phyloP scores from a whole-genome alignment of 2,113 vertebrate genomes.

The Glaucomys volans region DNA sequence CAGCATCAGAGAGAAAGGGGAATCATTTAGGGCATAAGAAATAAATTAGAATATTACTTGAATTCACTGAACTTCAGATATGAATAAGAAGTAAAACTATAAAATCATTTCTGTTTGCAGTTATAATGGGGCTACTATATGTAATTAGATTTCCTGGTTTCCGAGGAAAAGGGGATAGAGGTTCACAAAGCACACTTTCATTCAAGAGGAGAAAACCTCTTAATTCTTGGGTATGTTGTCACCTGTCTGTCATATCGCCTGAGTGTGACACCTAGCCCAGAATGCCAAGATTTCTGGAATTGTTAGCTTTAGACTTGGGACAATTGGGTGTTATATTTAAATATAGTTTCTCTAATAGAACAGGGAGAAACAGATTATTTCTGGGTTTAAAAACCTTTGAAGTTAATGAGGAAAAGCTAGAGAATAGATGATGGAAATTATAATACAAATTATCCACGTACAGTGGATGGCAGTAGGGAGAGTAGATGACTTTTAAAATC shows the following conservation, averaged over 20 bases:
- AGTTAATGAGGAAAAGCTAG: constrained; percentile 55
- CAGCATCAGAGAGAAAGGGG: constrained; percentile 67
- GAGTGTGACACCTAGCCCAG: constrained; percentile 68
- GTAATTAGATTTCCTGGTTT: constrained; percentile 69
- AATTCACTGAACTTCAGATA: constrained; percentile 61
- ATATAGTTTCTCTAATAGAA: constrained; percentile 64
- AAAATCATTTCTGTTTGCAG: constrained; percentile 75
- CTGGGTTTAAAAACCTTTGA: background rate
- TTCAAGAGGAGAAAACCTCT: constrained; percentile 70
- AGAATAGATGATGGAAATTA: constrained; percentile 40
- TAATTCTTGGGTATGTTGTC: constrained; percentile 76
- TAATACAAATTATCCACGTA: constrained; percentile 69
- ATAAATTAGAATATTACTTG: constrained; percentile 73
- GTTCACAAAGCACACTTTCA: constrained; percentile 53
- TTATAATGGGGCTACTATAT: constrained; percentile 31
- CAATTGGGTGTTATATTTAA: constrained; percentile 61
- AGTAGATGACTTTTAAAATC: constrained; percentile 78
- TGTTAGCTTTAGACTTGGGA: constrained; percentile 72
- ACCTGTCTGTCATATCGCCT: constrained; percentile 78
- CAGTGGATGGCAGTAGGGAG: constrained; percentile 51
- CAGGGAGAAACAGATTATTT: background rate
- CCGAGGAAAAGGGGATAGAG: constrained; percentile 39
- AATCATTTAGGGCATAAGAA: constrained; percentile 73
- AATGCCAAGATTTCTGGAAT: constrained; percentile 72
- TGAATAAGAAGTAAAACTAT: constrained; percentile 67